Evolutionary conservation across 2,113 vertebrate species (phyloP), one percentile per base, ranked within the genome.

Genomic region (Periophthalmus modestus): DNA sequence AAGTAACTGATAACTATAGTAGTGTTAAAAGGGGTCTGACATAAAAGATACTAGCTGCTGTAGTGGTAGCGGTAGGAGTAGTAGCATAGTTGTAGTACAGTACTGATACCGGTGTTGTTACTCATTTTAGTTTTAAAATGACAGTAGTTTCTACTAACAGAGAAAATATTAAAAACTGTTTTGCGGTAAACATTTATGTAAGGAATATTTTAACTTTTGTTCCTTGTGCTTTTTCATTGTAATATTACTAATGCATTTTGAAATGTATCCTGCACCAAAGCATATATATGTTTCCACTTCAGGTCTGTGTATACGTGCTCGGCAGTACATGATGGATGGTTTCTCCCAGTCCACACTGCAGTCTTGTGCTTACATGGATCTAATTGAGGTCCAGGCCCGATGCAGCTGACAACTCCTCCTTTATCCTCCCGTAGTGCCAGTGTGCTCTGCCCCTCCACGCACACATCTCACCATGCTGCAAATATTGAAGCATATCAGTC

Each of bases 311-410:
- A 82, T 86, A 83, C 85, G 84, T 66, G 0, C 13, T 14, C 11
- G 48, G 80, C 79, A 73, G 66, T 61, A 66, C 55, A 69, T 83
- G 85, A 87, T 68, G 63, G 72, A 77, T 80, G 52, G 79, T 87
- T 85, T 65, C 85, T 52, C 69, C 69, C 34, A 0, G 36, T 58
- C 65, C 70, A 50, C 74, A 33, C 69, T 78, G 72, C 73, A 74
- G 69, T 54, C 43, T 71, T 77, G 73, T 89, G 86, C 89, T 85
- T 87, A 84, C 79, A 71, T n/a, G 57, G 14, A 82, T 79, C 75
- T 79, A 71, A 73, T 87, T 82, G 85, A 82, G 85, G 83, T 82
- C 85, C 69, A 0, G 54, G 73, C 72, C 77, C 66, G 57, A 39
- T 54, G 57, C 66, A 65, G 79, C 68, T 67, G 79, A 76, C 71